A percentile compares a stretch with the other conserved stretches of the same genome.
Conservation (phyloP, 2,113 vertebrate species). For the western clawed frog (Xenopus tropicalis) region UCB_Xtro_10.0 CM004443.2:65429501-65430000, state of each 20-base stretch:
- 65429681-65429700: conserved; percentile 28
- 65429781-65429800: conserved; percentile 36
- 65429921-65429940: no score
- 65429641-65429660: conserved; percentile 32
- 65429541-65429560: no score
- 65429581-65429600: background rate
- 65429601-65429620: conserved; percentile 10
- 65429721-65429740: conserved; percentile 32
- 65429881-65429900: conserved; percentile 14
- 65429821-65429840: conserved; percentile 35
- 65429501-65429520: no score
- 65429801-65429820: conserved; percentile 35
- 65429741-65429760: conserved; percentile 37
- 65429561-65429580: no score
- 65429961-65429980: no score
- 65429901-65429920: background rate
- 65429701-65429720: conserved; percentile 30
- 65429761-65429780: conserved; percentile 45
- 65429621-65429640: conserved; percentile 38
- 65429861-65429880: conserved; percentile 28
- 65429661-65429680: conserved; percentile 23
- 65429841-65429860: conserved; percentile 36
- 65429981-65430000: no score
- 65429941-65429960: no score
- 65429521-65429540: no score